Evolutionary conservation across 1,140 invertebrate genomes (phyloP).

Genomic region (Notospermus geniculatus): DNA sequence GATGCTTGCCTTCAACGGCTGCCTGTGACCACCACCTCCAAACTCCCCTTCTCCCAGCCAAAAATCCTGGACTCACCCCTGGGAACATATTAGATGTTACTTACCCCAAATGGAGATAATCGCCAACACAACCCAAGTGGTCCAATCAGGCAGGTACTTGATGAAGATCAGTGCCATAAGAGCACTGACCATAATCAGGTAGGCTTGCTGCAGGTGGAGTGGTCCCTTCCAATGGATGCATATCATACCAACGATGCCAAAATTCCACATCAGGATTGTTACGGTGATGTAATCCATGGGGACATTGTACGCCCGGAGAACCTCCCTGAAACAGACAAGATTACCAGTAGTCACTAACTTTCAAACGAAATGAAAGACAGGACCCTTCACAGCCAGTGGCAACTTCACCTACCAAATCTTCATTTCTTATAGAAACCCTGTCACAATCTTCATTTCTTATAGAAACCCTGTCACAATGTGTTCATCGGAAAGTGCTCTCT

Average conservation of each 20-base stretch:
- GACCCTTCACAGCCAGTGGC: no score
- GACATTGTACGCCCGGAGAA: conserved; percentile 90
- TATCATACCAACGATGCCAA: conserved; percentile 95
- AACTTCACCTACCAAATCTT: no score
- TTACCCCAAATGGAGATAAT: conserved; percentile 98
- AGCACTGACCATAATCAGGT: conserved; percentile 94
- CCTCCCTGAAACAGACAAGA: conserved; percentile 85
- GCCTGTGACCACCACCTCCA: no score
- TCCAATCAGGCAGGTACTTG: conserved; percentile 98
- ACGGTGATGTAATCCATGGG: conserved; percentile 94
- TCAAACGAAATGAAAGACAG: no score
- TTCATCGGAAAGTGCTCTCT: no score
- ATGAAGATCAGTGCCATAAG: conserved; percentile 99
- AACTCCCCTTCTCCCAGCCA: no score
- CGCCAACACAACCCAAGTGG: conserved; percentile 93
- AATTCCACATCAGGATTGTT: conserved; percentile 92
- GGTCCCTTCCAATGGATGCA: conserved; percentile 98
- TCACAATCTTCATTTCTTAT: no score
- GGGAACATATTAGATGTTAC: conserved; percentile 21
- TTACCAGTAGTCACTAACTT: no score
- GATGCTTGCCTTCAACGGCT: no score
- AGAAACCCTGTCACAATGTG: no score
- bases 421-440: no score
- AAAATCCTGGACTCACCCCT: neutral
- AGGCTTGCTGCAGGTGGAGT: conserved; percentile 89